phyloP scores from a whole-genome alignment of 2,888 invertebrate genomes.

The Platycheirus rosarum region DNA sequence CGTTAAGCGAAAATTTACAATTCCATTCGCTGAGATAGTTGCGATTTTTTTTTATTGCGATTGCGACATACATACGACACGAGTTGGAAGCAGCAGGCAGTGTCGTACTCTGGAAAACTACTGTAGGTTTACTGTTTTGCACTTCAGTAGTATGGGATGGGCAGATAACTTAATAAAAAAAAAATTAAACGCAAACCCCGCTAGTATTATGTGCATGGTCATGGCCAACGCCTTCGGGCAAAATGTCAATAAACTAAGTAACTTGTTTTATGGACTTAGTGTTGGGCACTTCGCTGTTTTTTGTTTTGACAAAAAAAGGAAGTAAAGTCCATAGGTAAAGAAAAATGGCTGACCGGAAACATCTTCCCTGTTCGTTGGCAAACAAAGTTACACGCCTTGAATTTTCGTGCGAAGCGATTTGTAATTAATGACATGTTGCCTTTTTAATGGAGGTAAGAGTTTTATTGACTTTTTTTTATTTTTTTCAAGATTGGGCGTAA shows the following conservation, averaged over 20 bases:
- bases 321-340: too few species aligned
- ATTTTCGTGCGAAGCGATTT: not conserved
- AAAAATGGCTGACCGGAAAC: not conserved
- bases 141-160: too few species aligned
- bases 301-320: not conserved
- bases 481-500: too few species aligned
- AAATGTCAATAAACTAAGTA: constrained; percentile 42
- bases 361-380: not conserved
- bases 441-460: too few species aligned
- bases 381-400: not conserved
- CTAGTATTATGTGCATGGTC: constrained; percentile 21
- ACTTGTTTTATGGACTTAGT: not conserved
- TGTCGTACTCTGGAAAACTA: constrained; percentile 22
- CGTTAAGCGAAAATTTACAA: constrained; percentile 33
- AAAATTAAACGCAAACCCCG: constrained; percentile 11
- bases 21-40: constrained; percentile 17
- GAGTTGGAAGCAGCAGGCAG: not conserved
- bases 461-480: too few species aligned
- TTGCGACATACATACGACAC: constrained; percentile 12
- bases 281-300: not conserved
- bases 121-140: constrained; percentile 23
- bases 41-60: constrained; percentile 2
- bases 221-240: constrained; percentile 26
- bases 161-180: too few species aligned
- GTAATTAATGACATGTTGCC: not conserved